Evolutionary conservation across 2,113 vertebrate genomes (phyloP), one percentile per base, ranked within the genome.

Genomic region (Salvator merianae): DNA sequence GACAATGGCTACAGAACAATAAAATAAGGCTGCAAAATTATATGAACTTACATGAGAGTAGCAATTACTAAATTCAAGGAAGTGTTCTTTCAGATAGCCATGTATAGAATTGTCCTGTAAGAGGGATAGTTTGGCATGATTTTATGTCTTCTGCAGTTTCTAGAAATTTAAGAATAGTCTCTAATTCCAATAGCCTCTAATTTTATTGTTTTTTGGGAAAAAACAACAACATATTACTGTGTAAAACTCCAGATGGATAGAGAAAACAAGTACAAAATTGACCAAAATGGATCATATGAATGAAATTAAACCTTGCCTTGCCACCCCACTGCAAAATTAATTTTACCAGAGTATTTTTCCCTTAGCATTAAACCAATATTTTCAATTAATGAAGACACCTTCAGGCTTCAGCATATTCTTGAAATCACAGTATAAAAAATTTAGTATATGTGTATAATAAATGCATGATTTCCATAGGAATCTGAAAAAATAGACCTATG

Each of bases 321-420:
- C 6, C 55, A 59, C 30, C 28, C 63, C 34, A 26, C 63, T 71
- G 50, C 62, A 70, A 68, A 55, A 77, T 84, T 84, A 77, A 50
- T 65, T 84, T 84, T 70, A 77, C 65, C 40, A 55, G 82, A 43
- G 65, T 55, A 18, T 66, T 0, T 18, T 50, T 77, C 82, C 86
- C 79, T 80, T 18, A 22, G 66, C 87, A 69, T 86, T 62, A 70
- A 90, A 92, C 82, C 55, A 81, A 85, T 80, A 83, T 53, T 88
- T 87, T 90, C 88, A 90, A 91, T 91, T 91, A 91, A 91, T 81
- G 65, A 90, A 90, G 91, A 84, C n/a, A 91, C 81, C 81, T 91
- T 85, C 28, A 71, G 88, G 83, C 86, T 91, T 0, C 0, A 87
- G 43, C 40, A 71, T 91, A 36, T 22, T 84, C 69, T 89, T 89